phyloP scores from a whole-genome alignment of 2,888 invertebrate genomes.

The Gibbula magus region DNA sequence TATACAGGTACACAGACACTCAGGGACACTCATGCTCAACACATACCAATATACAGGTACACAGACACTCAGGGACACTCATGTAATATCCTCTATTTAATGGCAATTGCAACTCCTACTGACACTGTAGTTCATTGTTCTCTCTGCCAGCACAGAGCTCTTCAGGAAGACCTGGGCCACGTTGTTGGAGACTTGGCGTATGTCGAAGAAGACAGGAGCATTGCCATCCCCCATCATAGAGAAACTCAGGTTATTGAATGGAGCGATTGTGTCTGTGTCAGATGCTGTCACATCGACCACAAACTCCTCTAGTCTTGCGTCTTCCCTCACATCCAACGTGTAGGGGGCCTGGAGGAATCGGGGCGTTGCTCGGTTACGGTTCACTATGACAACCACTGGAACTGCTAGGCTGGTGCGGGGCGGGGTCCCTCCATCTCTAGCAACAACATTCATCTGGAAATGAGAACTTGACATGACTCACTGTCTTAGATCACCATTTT shows the following conservation, averaged over 20 bases:
- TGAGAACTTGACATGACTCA: too few relatives aligned
- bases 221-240: conserved; percentile 47
- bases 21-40: too few relatives aligned
- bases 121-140: too few relatives aligned
- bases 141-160: conserved; percentile 31
- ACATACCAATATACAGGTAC: too few relatives aligned
- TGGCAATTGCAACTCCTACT: too few relatives aligned
- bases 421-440: conserved; percentile 62
- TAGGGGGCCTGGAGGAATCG: conserved; percentile 35
- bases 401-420: conserved; percentile 41
- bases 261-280: conserved; percentile 48
- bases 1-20: too few relatives aligned
- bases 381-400: conserved; percentile 47
- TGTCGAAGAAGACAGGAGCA: conserved; percentile 42
- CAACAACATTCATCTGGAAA: conserved; percentile 57
- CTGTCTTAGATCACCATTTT: too few relatives aligned
- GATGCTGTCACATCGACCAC: conserved; percentile 38
- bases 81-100: too few relatives aligned
- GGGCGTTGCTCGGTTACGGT: conserved; percentile 52
- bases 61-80: too few relatives aligned
- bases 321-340: conserved; percentile 33
- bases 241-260: conserved; percentile 60
- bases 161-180: conserved; percentile 42
- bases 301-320: not conserved
- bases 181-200: conserved; percentile 38